Conservation (phyloP, 2,113 vertebrate genomes). For the Centropus unirufus region DNA sequence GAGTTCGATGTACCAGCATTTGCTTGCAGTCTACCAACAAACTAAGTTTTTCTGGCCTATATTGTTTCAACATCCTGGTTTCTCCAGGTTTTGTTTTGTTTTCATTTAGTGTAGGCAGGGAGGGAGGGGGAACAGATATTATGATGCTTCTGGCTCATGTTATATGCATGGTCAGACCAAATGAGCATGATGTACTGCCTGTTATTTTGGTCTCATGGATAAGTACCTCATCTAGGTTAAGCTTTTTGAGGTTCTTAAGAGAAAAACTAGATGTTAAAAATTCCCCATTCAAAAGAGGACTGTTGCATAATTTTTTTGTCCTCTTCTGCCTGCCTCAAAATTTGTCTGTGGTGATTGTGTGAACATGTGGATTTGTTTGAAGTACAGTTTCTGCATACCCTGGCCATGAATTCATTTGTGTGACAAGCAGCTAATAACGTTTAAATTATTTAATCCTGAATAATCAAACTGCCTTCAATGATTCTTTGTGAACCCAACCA, state of each 20-base stretch:
- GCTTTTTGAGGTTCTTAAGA: not conserved
- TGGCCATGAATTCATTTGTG: not conserved
- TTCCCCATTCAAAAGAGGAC: accelerated
- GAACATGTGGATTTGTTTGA: not conserved
- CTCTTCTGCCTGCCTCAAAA: not conserved
- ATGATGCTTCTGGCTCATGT: not conserved
- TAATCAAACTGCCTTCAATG: not conserved
- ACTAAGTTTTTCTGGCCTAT: not conserved
- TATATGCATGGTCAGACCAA: not conserved
- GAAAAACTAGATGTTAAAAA: not conserved
- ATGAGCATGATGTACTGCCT: not conserved
- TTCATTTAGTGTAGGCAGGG: not conserved
- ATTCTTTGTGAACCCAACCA: not conserved
- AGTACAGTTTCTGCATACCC: not conserved
- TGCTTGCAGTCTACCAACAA: not conserved
- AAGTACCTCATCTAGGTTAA: not conserved
- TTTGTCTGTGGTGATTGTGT: not conserved
- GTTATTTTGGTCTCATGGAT: not conserved
- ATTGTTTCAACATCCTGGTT: not conserved
- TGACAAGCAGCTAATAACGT: not conserved
- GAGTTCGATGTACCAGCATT: not conserved
- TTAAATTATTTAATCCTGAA: not conserved
- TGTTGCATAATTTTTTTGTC: not conserved
- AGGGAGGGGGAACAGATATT: not conserved
- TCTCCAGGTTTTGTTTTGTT: not conserved